A percentile compares a stretch with the other conserved stretches of the same genome.
Conservation (phyloP, 2,113 vertebrate genomes). For the Rhizomys pruinosus region DNA sequence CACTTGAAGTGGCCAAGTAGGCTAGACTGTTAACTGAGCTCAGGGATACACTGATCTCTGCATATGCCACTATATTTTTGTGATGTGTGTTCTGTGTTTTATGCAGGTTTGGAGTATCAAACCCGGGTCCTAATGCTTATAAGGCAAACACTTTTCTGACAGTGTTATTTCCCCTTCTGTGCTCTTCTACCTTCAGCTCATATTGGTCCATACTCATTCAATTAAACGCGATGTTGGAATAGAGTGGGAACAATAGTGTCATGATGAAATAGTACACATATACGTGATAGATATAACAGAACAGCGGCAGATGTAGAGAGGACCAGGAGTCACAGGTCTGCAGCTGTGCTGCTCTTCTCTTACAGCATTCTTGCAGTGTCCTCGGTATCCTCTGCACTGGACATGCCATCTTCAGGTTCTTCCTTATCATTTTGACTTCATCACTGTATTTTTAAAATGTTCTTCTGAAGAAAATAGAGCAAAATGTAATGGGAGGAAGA, state of each 20-base stretch:
- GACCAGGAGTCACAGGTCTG: background rate
- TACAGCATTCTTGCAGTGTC: accelerated
- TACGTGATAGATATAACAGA: no score
- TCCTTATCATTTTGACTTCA: background rate
- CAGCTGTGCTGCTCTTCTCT: background rate
- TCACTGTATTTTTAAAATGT: background rate
- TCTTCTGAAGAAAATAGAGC: background rate
- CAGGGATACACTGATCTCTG: background rate
- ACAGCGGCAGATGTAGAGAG: background rate
- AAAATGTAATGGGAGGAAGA: background rate
- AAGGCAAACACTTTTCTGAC: no score
- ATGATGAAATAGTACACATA: no score
- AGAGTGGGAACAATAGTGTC: background rate
- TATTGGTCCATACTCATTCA: background rate
- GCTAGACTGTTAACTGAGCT: no score
- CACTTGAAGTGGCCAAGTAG: no score
- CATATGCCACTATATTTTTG: background rate
- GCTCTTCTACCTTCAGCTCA: background rate
- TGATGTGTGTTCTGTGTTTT: background rate
- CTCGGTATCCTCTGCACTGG: background rate
- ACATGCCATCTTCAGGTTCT: background rate
- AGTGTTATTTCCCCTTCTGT: background rate
- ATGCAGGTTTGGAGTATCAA: no score
- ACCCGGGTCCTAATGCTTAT: no score
- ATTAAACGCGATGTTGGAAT: background rate